These are phyloP conservation scores for Mormoops blainvillei DNA, from an alignment of 2,113 vertebrate genomes.

Conservation along the genomic window DNA sequence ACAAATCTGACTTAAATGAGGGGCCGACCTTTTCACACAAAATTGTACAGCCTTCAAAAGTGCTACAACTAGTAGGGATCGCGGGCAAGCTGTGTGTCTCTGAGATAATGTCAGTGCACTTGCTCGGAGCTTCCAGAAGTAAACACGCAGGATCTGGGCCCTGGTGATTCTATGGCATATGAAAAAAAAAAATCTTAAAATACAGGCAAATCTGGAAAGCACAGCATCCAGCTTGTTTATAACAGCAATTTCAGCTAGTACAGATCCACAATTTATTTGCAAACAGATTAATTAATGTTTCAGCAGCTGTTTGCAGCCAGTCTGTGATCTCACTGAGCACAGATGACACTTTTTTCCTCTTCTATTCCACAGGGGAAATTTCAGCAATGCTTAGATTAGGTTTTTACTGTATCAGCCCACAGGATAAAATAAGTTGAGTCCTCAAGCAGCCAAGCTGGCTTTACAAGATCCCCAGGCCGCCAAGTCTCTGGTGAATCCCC, in stretches of 20 bases:
- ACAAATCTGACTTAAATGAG: conserved; percentile 78
- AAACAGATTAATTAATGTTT: conserved; percentile 89
- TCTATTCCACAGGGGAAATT: conserved; percentile 80
- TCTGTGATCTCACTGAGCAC: conserved; percentile 82
- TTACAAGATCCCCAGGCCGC: conserved; percentile 71
- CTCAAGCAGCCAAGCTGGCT: conserved; percentile 75
- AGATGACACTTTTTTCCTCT: conserved; percentile 78
- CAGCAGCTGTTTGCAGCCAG: conserved; percentile 85
- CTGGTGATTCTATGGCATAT: conserved; percentile 46
- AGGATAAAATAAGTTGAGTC: conserved; percentile 78
- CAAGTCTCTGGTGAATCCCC: conserved; percentile 64
- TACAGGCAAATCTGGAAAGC: conserved; percentile 53
- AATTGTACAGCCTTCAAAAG: conserved; percentile 61
- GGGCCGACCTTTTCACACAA: conserved; percentile 51
- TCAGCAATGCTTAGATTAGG: conserved; percentile 78
- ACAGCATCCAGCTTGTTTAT: conserved; percentile 78
- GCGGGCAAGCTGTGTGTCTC: background rate
- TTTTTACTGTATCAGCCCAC: conserved; percentile 75
- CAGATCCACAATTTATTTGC: conserved; percentile 85
- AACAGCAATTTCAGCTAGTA: conserved; percentile 77
- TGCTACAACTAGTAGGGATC: conserved; percentile 50
- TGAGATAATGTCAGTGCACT: conserved; percentile 19
- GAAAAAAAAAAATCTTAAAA: conserved; percentile 46
- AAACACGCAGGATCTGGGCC: conserved; percentile 44
- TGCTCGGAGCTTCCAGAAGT: conserved; percentile 29